Base-by-base conservation (phyloP, 1,140 invertebrate species). In the Planococcus citri region DNA sequence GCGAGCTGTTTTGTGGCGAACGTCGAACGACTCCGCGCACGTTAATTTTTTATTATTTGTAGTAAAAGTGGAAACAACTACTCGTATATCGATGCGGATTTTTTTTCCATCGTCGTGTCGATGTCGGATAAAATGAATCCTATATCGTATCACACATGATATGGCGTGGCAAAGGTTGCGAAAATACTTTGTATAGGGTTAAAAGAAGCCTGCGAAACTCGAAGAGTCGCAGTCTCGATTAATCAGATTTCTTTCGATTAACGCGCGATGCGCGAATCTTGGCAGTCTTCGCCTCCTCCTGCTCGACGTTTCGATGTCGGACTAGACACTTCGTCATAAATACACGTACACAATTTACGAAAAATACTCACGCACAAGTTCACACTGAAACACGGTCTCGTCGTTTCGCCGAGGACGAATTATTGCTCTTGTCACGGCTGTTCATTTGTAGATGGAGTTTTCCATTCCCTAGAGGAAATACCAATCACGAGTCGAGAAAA, bases 401-500 rank as follows among this genome's bases (percentile, higher is more conserved):
- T 14, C 41, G 41, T n/a, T 33, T 33, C 29, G 29, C 72, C 74
- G 74, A 75, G 78, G 79, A 84, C 81, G 82, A 85, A 85, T 85
- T 85, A 85, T 85, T 81, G 83, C 83, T 82, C 83, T 84, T 84
- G 83, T 85, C 83, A 85, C 83, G 83, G 82, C 80, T 83, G 83
- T 85, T 85, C 83, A 85, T 85, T 84, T 85, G 83, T 85, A 84
- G 83, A 84, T 85, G 83, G 84, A 84, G 84, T 84, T 85, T 83
- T 83, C 82, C 81, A 81, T 81, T 83, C 83, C 83, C 75, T 75
- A 83, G 81, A 83, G 81, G 81, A 80, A 82, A 81, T 82, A 83
- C 83, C 83, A 85, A 85, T 85, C 84, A 85, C 83, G 83, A 84
- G 82, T 81, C 82, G 82, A 84, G 84, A 84, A 84, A 84, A 85